Conservation (phyloP, 2,888 invertebrate species). For the Caenorhabditis plicata region DNA sequence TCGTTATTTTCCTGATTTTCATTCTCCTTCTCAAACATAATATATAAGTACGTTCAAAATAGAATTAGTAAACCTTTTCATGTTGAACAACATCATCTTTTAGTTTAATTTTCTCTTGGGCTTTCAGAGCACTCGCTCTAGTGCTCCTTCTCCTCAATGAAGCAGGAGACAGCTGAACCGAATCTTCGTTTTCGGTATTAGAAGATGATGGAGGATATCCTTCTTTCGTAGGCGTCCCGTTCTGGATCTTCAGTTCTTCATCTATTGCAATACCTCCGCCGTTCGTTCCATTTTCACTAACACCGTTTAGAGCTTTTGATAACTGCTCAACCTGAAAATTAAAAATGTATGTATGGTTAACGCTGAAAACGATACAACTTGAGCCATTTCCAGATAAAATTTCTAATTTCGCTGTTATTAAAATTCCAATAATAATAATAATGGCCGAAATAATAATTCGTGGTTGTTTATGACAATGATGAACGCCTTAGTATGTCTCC, state of each 20-base stretch:
- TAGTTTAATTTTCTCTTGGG: constrained; percentile 59
- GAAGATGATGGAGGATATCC: constrained; percentile 16
- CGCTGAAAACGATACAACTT: too few species aligned
- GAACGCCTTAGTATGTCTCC: too few species aligned
- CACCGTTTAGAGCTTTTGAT: constrained; percentile 16
- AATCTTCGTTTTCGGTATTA: constrained; percentile 6
- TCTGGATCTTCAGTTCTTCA: constrained; percentile 5
- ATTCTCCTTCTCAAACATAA: neutral
- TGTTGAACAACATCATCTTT: constrained; percentile 42
- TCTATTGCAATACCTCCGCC: too few species aligned
- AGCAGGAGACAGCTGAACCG: constrained; percentile 43
- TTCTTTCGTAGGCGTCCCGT: constrained; percentile 24
- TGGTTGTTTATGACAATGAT: too few species aligned
- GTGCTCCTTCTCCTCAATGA: constrained; percentile 55
- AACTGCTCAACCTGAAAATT: constrained; percentile 26
- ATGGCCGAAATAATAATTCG: too few species aligned
- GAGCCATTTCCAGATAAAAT: too few species aligned
- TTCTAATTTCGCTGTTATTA: too few species aligned
- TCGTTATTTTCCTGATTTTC: constrained; percentile 16
- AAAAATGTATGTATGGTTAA: too few species aligned
- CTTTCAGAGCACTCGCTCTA: constrained; percentile 59
- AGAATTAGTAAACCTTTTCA: neutral
- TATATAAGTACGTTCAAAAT: too few species aligned
- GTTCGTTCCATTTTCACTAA: constrained; percentile 4
- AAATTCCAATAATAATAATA: too few species aligned